Conservation (phyloP, 2,113 vertebrate genomes). For the Xenopus borealis region DNA sequence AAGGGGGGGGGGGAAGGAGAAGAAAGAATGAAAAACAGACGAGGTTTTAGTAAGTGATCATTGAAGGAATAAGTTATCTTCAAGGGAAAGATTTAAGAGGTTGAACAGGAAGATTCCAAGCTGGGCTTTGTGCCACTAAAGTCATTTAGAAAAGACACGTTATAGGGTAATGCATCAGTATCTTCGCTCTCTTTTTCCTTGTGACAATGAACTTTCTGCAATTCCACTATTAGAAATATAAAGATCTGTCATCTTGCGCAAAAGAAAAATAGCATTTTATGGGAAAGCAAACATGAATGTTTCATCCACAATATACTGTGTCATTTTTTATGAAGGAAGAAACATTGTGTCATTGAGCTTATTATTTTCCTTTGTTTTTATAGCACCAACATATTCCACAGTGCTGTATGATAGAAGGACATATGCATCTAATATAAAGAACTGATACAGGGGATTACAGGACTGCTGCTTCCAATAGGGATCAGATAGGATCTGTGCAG, state of each 20-base stretch:
- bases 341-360: no score
- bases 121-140: conserved; percentile 45
- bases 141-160: conserved; percentile 58
- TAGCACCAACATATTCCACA: no score
- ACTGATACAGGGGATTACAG: no score
- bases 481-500: no score
- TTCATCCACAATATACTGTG: no score
- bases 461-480: no score
- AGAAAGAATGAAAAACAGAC: conserved; percentile 13
- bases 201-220: background rate
- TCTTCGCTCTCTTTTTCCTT: background rate
- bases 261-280: background rate
- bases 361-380: no score
- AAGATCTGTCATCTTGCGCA: background rate
- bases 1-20: no score
- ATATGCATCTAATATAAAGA: no score
- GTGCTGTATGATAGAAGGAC: no score
- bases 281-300: no score
- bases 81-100: conserved; percentile 21
- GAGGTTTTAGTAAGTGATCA: conserved; percentile 12
- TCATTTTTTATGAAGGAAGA: no score
- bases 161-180: conserved; percentile 41
- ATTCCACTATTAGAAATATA: background rate
- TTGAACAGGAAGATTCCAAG: conserved; percentile 1
- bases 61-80: conserved; percentile 1